Base-by-base conservation (phyloP, 2,113 vertebrate species). In the Chunga burmeisteri region DNA sequence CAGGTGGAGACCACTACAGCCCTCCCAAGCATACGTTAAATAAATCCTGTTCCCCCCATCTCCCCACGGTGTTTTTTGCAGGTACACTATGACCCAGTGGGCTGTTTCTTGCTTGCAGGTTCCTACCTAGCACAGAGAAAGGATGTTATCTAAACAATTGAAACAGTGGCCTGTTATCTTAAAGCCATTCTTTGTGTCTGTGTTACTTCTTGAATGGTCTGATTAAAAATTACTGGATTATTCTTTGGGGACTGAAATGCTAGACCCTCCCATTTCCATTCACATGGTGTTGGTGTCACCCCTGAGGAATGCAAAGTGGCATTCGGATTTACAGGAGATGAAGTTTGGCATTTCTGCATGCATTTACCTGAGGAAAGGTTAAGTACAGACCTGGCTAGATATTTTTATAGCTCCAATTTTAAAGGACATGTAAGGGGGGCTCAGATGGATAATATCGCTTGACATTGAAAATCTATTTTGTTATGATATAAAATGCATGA, bases 211-310 rank as follows among this genome's bases (percentile, higher is more conserved):
- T 52, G 29, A 42, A 75, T 7, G 23, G 9, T 61, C 26, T 16
- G 13, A 56, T 19, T 40, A 17, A 80, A 49, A 84, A 63, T 67
- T 8, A 22, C 22, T 65, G 49, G 36, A 30, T 86, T 62, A 20
- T 53, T 49, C 62, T 86, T 44, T 3, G 13, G 18, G 52, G 27
- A 4, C 7, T 71, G 27, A 47, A 75, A 17, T 19, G 23, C 11
- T 53, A 6, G 5, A 11, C 20, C 73, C 5, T 71, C 47, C 30
- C 11, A 9, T 12, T 53, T 52, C 34, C 50, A 34, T 5, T 74
- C 49, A 6, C 0, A 0, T 12, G 14, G 10, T 10, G 2, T 16
- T 42, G 40, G 40, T 22, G 56, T 32, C 10, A 1, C 9, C 18
- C n/a, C 25, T 46, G 46, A 20, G 38, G 11, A 20, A 16, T 49